Base-by-base conservation (phyloP, 2,797 vertebrate species). In the Picus viridis region DNA sequence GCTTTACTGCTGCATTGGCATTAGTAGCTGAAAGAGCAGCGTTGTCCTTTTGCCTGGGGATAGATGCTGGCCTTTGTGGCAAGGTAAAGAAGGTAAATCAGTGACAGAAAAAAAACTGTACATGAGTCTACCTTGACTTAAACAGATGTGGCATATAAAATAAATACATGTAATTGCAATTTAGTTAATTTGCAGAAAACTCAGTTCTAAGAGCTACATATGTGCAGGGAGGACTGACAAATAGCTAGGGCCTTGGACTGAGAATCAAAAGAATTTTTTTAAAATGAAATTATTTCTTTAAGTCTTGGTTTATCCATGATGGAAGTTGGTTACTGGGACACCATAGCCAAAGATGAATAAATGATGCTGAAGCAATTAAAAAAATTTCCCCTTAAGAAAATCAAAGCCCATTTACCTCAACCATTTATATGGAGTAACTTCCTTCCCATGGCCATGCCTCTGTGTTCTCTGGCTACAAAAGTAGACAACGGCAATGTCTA, bases 31-130 rank as follows among this genome's bases (percentile, higher is more conserved):
- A 88, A 93, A 93, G 71, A 83, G 47, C 56, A 64, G 77, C 3
- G 56, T 12, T 94, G 76, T 92, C 84, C 72, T 65, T 83, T 79
- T 49, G 71, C 84, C 75, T 67, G 45, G 26, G 70, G 73, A 72
- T 43, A 79, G 79, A 86, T 39, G 49, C 12, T 65, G 83, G 90
- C 47, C 36, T 83, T 82, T 43, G 36, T 43, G 58, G 67, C 43
- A 88, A 89, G 41, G 61, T 88, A 93, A 93, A 61, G 34, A 86
- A 91, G 67, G 95, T 77, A 89, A 96, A 95, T 49, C 67, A 61
- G n/a, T 83, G 91, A 78, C 83, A 92, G 80, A 80, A 49, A 22
- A 22, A 49, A 22, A 54, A 16, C 7, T 7, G 26, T 75, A 86
- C 4, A 2, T 74, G 70, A 81, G 19, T 63, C 63, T 94, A 53